A percentile compares a stretch with the other conserved stretches of the same genome.
phyloP scores from a whole-genome alignment of 2,113 vertebrate genomes.

The Halcyon malimbica region DNA sequence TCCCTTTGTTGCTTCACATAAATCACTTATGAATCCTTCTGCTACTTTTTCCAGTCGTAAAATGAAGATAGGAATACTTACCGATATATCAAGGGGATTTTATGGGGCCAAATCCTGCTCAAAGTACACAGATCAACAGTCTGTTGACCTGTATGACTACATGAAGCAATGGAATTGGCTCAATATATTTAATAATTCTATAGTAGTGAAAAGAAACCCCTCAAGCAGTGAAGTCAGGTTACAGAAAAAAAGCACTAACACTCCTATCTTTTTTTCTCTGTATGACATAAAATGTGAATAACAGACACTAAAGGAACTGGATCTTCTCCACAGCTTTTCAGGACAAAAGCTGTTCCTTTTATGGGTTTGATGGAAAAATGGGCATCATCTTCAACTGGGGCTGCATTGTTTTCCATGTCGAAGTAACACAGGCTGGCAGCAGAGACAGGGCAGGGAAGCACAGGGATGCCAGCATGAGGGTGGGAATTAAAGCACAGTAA shows the following conservation, averaged over 20 bases:
- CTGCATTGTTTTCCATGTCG: neutral
- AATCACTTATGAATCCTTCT: neutral
- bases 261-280: neutral
- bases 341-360: neutral
- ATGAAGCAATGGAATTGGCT: neutral
- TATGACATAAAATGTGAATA: neutral
- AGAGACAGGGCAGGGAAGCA: neutral
- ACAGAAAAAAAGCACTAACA: neutral
- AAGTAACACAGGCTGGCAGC: neutral
- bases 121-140: constrained; percentile 20
- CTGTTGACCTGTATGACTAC: neutral
- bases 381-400: neutral
- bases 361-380: constrained; percentile 46
- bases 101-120: neutral
- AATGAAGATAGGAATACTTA: constrained; percentile 2
- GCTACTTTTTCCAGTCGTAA: neutral
- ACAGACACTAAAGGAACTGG: neutral
- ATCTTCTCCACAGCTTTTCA: neutral
- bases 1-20: neutral
- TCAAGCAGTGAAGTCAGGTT: neutral
- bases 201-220: neutral
- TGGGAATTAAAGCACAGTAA: neutral
- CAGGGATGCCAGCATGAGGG: constrained; percentile 42
- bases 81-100: neutral
- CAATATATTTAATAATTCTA: neutral